Base-by-base conservation (phyloP, 2,888 invertebrate species). In the Drosophila paracracens region DNA sequence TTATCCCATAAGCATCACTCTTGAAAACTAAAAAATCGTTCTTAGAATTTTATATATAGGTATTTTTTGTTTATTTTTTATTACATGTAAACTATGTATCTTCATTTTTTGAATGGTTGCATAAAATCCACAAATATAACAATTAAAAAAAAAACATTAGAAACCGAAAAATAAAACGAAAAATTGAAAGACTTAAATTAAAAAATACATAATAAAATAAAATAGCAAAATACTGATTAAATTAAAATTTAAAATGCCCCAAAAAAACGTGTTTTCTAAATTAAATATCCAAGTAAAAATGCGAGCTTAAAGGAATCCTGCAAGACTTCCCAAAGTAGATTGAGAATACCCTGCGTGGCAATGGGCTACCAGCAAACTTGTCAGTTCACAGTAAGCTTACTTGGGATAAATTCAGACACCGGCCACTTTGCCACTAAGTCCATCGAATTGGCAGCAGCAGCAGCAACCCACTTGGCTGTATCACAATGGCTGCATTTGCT, bases 401-500 rank as follows among this genome's bases (percentile, higher is more conserved):
- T 63, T 60, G 25, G 52, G 31, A 56, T 16, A 27, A 52, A 59
- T 51, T 35, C 46, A 36, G 36, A 46, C 48, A 52, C 31, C 50
- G 51, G 43, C 36, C 46, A 25, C 35, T 29, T 59, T 59, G 60
- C 31, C 58, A 56, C 59, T 60, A 66, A 77, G 69, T 64, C 69
- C 69, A 66, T 13, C 51, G 52, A 77, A 77, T 73, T 72, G 77
- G 46, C 53, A 71, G 48, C 53, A 50, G 21, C 18, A 57, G 10
- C 33, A 10, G 52, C 18, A 21, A 29, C 29, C 27, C 43, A 48
- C 40, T 74, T 68, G 58, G 27, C 46, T 43, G 31, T 43, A 58
- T 53, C 50, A 54, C 68, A 62, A 59, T 54, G 46, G 48, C 54
- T 76, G 73, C 68, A 70, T 70, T 75, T 75, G 58, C 40, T 56